Base-by-base conservation (phyloP, 2,797 vertebrate genomes). In the Scolopax bukidnonensis region DNA sequence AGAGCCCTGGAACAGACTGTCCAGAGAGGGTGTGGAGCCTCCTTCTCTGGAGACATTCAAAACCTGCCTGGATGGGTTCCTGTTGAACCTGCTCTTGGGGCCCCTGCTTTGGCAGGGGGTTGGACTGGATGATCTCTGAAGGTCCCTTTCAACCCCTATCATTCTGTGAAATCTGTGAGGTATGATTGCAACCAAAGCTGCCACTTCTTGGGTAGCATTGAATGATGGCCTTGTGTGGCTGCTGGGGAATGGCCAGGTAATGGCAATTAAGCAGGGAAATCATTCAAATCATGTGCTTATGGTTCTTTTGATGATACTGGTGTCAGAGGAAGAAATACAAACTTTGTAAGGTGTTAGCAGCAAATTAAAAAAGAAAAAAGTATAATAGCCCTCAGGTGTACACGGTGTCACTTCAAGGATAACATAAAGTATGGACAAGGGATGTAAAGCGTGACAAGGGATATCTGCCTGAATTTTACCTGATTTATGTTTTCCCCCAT, bases 391-490 rank as follows among this genome's bases (percentile, higher is more conserved):
- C 2, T 65, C 27, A 74, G 61, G 45, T 79, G 33, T 36, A n/a
- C 0, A 2, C 41, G 59, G 33, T 32, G 23, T 20, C 17, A 18
- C 76, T 84, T 70, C 12, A 25, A 50, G 60, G 32, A 76, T 63
- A n/a, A 11, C 3, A 8, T 9, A 9, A 30, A 0, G 4, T 16
- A 11, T 73, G 60, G 54, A 9, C 51, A 36, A 36, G 36, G 36
- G 36, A 28, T 1, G 8, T 6, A 11, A 21, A 10, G 47, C 2
- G 1, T 43, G 70, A 25, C 0, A 11, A 4, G 27, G 28, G 21
- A 14, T 27, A 4, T 2, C 25, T 32, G 32, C 24, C 38, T 36
- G 25, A 36, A 23, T 74, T 54, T 20, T 16, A 38, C 40, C 43
- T 48, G 43, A 30, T 40, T 25, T 32, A 32, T 27, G 9, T 50